Percentiles rank a stretch among this genome's conserved stretches.
Conservation (phyloP, 2,888 invertebrate species). For the Eremobia ochroleuca region DNA sequence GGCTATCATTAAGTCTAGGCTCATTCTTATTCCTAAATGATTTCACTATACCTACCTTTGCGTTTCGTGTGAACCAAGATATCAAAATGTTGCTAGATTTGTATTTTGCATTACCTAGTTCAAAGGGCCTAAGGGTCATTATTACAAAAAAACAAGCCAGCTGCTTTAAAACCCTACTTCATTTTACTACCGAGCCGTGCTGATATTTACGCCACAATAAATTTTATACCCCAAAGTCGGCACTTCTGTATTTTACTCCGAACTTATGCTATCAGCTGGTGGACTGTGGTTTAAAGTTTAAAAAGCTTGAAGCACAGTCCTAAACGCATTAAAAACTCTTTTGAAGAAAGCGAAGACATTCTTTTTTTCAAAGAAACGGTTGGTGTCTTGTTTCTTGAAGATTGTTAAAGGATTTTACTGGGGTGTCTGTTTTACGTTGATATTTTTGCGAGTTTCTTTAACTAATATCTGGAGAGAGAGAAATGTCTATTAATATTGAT, state of each 20-base stretch:
- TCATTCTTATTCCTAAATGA: neutral
- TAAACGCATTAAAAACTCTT: conserved; percentile 20
- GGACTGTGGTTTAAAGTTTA: neutral
- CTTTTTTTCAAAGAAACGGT: conserved; percentile 7
- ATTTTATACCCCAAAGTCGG: conserved; percentile 54
- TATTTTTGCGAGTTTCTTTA: neutral
- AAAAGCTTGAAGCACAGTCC: conserved; percentile 18
- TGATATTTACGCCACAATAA: conserved; percentile 71
- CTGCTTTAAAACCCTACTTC: conserved; percentile 8
- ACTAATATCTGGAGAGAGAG: neutral
- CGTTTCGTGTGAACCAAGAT: neutral
- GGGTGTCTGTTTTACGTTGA: neutral
- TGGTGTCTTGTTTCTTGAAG: conserved; percentile 8
- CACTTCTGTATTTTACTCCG: conserved; percentile 38
- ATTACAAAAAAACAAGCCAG: conserved; percentile 8
- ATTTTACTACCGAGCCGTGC: conserved; percentile 37
- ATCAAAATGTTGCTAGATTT: neutral
- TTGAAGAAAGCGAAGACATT: conserved; percentile 1
- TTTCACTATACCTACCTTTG: neutral
- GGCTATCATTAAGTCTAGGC: too few species aligned
- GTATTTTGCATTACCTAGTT: neutral
- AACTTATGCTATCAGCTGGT: neutral
- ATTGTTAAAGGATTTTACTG: conserved; percentile 21
- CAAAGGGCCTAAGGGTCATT: neutral
- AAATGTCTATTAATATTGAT: neutral